Base-by-base conservation (phyloP, 2,888 invertebrate species). In the Eupelmus urozonus region DNA sequence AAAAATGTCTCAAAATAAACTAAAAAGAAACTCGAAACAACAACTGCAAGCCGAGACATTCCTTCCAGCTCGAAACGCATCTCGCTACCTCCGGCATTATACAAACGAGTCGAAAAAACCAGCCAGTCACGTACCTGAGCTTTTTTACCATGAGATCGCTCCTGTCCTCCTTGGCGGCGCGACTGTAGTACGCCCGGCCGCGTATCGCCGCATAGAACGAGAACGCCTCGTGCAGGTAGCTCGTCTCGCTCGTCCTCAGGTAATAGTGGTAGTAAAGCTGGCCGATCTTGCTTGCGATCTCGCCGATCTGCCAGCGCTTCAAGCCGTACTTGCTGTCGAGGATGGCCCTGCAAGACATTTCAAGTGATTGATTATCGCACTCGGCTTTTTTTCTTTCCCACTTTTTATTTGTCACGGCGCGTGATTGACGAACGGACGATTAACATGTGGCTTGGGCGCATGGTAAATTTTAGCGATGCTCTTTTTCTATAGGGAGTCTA, bases 241-340 rank as follows among this genome's bases (percentile, higher is more conserved):
- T 96, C 49, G 97, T 97, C 91, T 98, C 98, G 90, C 98, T 98
- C 81, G 98, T 98, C 87, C 98, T 92, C 87, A 98, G 92, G 90
- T 98, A 98, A 91, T 98, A 98, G 91, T 98, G 98, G 90, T 98
- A 98, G 91, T 98, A 98, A 40, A 98, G 94, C 91, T 98, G 98
- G 83, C 98, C 98, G 88, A 98, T 98, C 92, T 98, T 98, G 71
- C 98, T 98, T 65, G 98, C 98, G 83, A 98, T 98, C 91, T 98
- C 98, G 71, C 98, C 98, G 85, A 98, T 98, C 91, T 98, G 98
- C 98, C 98, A 98, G 84, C 98, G 92, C 88, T 98, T 98, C 85
- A 98, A 92, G 42, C 97, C 97, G 90, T 98, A 98, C 90, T 97
- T 97, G 81, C 93, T 93, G 90, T 98, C 98, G 84, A 98, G 92